Evolutionary conservation across 2,797 vertebrate genomes (phyloP), one percentile per base, ranked within the genome.

Genomic region (Manis crassicaudata): DNA sequence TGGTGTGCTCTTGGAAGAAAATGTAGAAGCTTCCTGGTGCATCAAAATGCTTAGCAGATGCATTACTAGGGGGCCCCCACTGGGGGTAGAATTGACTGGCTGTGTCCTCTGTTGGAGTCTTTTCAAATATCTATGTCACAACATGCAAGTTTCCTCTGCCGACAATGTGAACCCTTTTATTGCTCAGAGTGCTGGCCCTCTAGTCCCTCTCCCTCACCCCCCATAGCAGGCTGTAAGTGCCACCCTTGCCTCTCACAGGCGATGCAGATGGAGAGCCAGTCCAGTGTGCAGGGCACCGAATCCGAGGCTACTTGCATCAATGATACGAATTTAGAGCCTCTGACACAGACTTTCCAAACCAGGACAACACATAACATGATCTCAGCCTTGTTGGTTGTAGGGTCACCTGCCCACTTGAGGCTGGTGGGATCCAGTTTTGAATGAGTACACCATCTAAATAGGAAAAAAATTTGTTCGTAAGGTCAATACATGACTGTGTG

Each of bases 381-480:
- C 62, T 70, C 14, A 40, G 52, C 12, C 23, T 79, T 83, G 56
- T 76, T 52, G 67, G 62, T 52, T 94, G 77, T 60, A 85, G 72
- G n/a, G 43, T 58, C 43, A 72, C 35, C 29, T n/a, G 10, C 20
- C 35, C 65, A 11, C 27, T 7, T 58, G 73, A 72, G 29, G 65
- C 62, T 35, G 6, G 16, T 13, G 46, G 18, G n/a, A 81, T 76
- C 80, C 65, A 58, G 14, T 8, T 86, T 81, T 62, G 81, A 43
- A 56, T 8, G 54, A 27, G 21, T 40, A 16, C 20, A 7, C 18
- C n/a, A n/a, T 60, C 77, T 85, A 88, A 88, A 35, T 25, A 62
- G 79, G 40, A 67, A 46, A 88, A n/a, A 37, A 60, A 32, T 63
- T 77, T 95, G 12, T 46, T 20, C 72, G 0, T 70, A 76, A 94